Evolutionary conservation across 2,797 vertebrate species (phyloP).

Genomic region (Gambusia yucatana): DNA sequence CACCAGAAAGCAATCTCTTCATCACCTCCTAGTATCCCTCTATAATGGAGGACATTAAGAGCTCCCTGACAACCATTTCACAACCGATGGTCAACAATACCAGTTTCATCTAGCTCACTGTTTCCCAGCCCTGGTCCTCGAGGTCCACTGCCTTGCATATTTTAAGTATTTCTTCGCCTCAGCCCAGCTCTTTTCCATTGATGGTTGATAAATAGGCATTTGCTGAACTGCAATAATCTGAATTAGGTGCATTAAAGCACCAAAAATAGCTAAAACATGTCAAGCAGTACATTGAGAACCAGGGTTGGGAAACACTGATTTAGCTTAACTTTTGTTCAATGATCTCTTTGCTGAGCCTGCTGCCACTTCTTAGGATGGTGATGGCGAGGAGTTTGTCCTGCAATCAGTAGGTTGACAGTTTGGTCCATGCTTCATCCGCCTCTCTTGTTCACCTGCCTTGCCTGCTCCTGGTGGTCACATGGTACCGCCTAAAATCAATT

Average conservation of each 20-base stretch:
- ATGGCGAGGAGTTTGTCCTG: neutral
- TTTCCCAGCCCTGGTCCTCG: no score
- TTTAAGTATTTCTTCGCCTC: no score
- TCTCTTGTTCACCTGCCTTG: neutral
- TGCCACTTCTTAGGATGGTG: neutral
- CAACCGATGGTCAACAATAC: neutral
- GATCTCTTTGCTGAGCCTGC: neutral
- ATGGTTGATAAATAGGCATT: no score
- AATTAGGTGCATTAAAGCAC: no score
- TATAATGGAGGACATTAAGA: neutral
- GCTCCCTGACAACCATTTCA: neutral
- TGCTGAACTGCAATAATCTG: no score
- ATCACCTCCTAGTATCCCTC: neutral
- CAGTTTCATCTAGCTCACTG: no score
- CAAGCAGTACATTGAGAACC: no score
- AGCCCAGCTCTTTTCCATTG: no score
- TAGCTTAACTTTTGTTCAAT: neutral
- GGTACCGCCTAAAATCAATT: no score
- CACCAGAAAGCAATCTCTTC: neutral
- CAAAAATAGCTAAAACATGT: no score
- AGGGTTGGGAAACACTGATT: no score
- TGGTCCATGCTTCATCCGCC: neutral
- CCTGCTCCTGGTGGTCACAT: neutral
- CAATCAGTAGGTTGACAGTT: neutral
- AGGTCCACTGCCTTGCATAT: no score